Conservation (phyloP, 2,113 vertebrate species). For the Pomatostomus ruficeps region DNA sequence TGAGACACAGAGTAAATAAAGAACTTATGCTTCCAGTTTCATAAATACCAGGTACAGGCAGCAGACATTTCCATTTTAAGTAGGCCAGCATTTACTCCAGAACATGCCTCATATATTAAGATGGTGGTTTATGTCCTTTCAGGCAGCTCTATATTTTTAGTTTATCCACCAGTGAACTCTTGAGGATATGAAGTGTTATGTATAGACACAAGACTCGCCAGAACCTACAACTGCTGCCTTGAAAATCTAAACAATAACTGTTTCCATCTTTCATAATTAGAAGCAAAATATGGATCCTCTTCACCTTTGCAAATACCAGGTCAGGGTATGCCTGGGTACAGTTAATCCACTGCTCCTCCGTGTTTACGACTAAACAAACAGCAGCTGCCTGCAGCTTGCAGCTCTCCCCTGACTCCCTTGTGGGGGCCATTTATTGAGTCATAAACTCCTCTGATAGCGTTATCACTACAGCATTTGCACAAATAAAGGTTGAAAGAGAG, state of each 20-base stretch:
- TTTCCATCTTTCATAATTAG: conserved; percentile 1
- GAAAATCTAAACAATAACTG: not conserved
- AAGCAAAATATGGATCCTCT: conserved; percentile 5
- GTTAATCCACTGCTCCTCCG: conserved; percentile 45
- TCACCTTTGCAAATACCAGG: conserved; percentile 47
- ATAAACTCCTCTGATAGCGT: conserved; percentile 48
- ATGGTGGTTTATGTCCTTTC: not conserved
- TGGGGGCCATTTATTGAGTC: conserved; percentile 50
- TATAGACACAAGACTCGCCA: not conserved
- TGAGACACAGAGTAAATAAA: conserved; percentile 6
- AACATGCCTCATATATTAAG: conserved; percentile 35
- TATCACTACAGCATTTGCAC: conserved; percentile 35
- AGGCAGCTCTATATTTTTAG: conserved; percentile 31
- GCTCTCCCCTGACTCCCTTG: conserved; percentile 26
- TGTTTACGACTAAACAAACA: conserved; percentile 53
- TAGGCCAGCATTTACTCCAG: conserved; percentile 21
- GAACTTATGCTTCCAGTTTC: conserved; percentile 6
- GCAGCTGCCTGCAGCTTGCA: conserved; percentile 50
- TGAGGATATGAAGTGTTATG: not conserved
- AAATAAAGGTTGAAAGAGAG: conserved; percentile 16
- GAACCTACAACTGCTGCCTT: not conserved
- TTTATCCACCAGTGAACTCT: conserved; percentile 16
- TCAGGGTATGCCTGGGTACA: not conserved
- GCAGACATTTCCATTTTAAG: conserved; percentile 48
- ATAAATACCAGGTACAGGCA: not conserved